These are phyloP conservation scores for Scelioninae gen. 2 DNA, from an alignment of 2,888 invertebrate genomes.

Conservation along the genomic window DNA sequence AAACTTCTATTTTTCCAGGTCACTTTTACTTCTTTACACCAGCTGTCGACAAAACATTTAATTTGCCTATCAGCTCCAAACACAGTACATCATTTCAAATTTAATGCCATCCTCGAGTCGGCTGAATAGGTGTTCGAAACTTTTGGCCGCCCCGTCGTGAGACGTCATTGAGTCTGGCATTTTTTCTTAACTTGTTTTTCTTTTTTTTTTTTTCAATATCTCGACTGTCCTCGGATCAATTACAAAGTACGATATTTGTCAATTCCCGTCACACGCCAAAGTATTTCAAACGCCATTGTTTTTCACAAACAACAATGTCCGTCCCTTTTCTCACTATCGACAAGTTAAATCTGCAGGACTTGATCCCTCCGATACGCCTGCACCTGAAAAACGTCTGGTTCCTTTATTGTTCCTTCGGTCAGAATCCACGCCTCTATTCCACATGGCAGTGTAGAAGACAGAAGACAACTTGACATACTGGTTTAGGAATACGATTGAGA, in stretches of 20 bases:
- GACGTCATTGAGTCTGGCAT: not conserved
- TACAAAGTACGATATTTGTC: slow-evolving; percentile 21
- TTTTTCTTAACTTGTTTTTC: not conserved
- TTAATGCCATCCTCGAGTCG: not conserved
- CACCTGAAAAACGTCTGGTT: slow-evolving; percentile 28
- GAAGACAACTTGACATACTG: slow-evolving; percentile 26
- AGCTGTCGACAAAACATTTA: too few species aligned
- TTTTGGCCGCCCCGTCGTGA: slow-evolving; percentile 8
- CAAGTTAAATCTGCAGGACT: slow-evolving; percentile 16
- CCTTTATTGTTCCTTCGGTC: slow-evolving; percentile 37
- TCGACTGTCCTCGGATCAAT: slow-evolving; percentile 8
- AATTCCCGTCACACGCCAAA: slow-evolving; percentile 11
- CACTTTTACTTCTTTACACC: too few species aligned
- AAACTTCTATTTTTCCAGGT: too few species aligned
- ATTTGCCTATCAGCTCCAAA: too few species aligned
- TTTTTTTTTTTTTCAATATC: not conserved
- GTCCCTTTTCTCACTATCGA: slow-evolving; percentile 8
- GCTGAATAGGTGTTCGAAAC: slow-evolving; percentile 5
- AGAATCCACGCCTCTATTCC: slow-evolving; percentile 40
- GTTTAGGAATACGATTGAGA: slow-evolving; percentile 15
- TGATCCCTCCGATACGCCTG: slow-evolving; percentile 14
- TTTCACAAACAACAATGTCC: too few species aligned
- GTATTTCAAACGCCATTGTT: slow-evolving; percentile 1
- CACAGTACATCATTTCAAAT: not conserved
- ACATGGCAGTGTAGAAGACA: slow-evolving; percentile 15